Percentiles rank a stretch among this genome's conserved stretches.
Evolutionary conservation across 2,113 vertebrate species (phyloP).

Genomic region (Apaloderma vittatum): DNA sequence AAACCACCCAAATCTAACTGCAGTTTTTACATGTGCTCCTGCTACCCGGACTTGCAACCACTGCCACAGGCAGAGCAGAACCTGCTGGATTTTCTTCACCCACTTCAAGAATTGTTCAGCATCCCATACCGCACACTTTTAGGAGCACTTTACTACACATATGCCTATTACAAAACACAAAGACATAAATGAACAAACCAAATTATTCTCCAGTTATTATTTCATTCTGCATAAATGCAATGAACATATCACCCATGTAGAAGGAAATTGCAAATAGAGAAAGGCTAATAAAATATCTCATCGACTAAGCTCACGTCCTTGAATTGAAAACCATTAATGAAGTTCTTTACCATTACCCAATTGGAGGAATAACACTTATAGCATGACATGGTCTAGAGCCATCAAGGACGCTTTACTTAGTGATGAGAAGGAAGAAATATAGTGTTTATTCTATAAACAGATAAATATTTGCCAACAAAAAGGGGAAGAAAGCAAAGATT

Average conservation of each 20-base stretch:
- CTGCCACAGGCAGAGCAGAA: neutral
- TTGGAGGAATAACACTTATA: neutral
- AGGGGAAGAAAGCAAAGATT: neutral
- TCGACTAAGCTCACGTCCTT: neutral
- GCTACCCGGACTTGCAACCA: neutral
- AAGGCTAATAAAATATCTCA: neutral
- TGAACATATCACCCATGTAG: neutral
- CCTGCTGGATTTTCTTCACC: neutral
- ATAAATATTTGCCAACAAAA: neutral
- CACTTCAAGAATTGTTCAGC: neutral
- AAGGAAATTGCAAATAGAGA: neutral
- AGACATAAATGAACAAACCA: neutral
- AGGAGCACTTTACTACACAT: neutral
- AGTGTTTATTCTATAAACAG: neutral
- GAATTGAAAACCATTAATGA: neutral
- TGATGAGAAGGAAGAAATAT: neutral
- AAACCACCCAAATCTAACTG: neutral
- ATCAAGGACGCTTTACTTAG: neutral
- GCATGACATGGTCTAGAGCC: neutral
- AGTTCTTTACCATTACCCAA: neutral
- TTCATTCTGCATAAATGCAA: neutral
- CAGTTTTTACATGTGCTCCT: neutral
- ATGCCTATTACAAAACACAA: neutral
- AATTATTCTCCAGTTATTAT: neutral
- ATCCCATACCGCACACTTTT: neutral